Conservation (phyloP, 2,888 invertebrate species). For the Parnassius orleans region DNA sequence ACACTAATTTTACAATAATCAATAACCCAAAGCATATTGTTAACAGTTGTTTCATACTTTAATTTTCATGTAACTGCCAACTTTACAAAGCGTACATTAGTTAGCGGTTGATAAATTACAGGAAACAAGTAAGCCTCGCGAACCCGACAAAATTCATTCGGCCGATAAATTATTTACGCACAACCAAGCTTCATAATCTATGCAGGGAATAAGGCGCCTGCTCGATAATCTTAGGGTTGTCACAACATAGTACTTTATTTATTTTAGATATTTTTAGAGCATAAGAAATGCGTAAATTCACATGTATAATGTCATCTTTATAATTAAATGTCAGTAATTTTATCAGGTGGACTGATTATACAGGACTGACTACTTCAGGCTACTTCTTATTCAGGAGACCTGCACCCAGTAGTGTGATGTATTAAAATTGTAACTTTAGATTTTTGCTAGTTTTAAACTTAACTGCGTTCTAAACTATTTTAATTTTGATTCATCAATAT, state of each 20-base stretch:
- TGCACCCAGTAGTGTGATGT: too few relatives aligned
- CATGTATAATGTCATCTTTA: too few relatives aligned
- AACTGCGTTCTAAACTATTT: too few relatives aligned
- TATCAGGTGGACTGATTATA: too few relatives aligned
- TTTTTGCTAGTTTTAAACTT: too few relatives aligned
- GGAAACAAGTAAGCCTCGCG: slow-evolving; percentile 22
- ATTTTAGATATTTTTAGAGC: too few relatives aligned
- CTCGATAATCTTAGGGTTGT: slow-evolving; percentile 15
- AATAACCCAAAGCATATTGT: slow-evolving; percentile 16
- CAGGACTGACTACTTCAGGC: too few relatives aligned
- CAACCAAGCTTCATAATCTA: slow-evolving; percentile 25
- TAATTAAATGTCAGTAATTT: too few relatives aligned
- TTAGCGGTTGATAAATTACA: slow-evolving; percentile 23
- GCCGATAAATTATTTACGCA: slow-evolving; percentile 25
- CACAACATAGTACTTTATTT: background rate
- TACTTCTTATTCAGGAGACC: too few relatives aligned
- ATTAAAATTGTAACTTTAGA: too few relatives aligned
- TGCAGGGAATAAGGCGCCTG: slow-evolving; percentile 17
- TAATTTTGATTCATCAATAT: too few relatives aligned
- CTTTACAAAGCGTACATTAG: slow-evolving; percentile 23
- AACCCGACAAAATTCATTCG: slow-evolving; percentile 24
- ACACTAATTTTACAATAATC: slow-evolving; percentile 15
- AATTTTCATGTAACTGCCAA: slow-evolving; percentile 22
- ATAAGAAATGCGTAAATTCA: too few relatives aligned
- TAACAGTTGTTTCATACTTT: slow-evolving; percentile 13